These are phyloP conservation scores for Myotis lucifugus DNA, from an alignment of 2,113 vertebrate genomes.

Conservation along the genomic window DNA sequence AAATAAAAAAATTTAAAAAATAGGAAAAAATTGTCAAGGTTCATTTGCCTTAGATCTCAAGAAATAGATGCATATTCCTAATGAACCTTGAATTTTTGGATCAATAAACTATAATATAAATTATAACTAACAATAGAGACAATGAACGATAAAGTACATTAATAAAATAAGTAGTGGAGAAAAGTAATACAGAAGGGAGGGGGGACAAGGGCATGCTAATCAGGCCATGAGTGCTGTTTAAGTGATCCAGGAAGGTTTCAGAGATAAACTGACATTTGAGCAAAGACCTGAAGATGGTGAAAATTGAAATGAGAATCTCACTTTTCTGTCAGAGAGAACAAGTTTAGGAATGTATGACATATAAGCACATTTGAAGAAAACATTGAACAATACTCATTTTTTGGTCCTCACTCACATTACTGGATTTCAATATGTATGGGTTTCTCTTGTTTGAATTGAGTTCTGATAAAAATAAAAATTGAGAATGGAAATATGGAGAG, in stretches of 20 bases:
- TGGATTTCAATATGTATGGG: background rate
- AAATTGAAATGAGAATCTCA: background rate
- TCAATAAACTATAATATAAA: background rate
- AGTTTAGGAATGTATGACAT: background rate
- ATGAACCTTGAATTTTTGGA: background rate
- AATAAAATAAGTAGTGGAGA: background rate
- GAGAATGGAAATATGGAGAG: conserved; percentile 62
- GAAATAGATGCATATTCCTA: background rate
- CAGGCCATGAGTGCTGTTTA: fast-evolving
- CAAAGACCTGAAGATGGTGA: background rate
- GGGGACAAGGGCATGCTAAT: background rate
- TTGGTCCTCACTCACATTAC: conserved; percentile 26
- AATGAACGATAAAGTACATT: background rate
- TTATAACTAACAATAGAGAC: background rate
- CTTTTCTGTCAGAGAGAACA: background rate
- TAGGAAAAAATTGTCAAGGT: background rate
- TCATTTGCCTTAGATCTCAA: background rate
- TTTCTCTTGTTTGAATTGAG: conserved; percentile 73
- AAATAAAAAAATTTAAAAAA: background rate
- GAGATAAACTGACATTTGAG: background rate
- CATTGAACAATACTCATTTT: conserved; percentile 38
- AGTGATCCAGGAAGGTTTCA: background rate
- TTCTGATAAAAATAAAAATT: conserved; percentile 76
- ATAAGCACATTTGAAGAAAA: conserved; percentile 32
- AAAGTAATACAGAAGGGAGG: background rate